Evolutionary conservation across 1,140 invertebrate genomes (phyloP).

Genomic region (Chymomyza costata): DNA sequence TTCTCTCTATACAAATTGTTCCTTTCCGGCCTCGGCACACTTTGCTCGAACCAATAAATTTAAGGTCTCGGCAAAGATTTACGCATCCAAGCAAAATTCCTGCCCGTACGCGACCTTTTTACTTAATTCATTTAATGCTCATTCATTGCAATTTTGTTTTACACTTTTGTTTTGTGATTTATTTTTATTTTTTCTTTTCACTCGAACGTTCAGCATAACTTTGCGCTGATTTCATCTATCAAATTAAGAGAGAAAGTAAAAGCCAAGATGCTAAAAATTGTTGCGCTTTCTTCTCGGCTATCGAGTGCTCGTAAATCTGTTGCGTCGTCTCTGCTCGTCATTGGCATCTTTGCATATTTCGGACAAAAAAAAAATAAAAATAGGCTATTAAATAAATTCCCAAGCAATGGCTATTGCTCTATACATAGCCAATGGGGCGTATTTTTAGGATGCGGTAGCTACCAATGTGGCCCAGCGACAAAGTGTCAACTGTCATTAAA

Average conservation of each 20-base stretch:
- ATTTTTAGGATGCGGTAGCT: too few species aligned
- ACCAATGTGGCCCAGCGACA: neutral
- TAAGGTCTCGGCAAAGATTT: constrained; percentile 31
- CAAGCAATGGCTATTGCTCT: constrained; percentile 5
- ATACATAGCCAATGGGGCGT: too few species aligned
- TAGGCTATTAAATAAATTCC: constrained; percentile 31
- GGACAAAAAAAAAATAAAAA: constrained; percentile 19
- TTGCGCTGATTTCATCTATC: constrained; percentile 66
- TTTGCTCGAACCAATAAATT: constrained; percentile 57
- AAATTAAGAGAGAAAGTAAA: constrained; percentile 68
- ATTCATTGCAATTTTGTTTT: constrained; percentile 1
- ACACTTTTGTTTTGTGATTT: constrained; percentile 25
- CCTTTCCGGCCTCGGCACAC: constrained; percentile 14
- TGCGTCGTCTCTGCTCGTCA: constrained; percentile 28
- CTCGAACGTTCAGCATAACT: constrained; percentile 31
- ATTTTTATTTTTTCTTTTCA: constrained; percentile 32
- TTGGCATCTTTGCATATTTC: constrained; percentile 9
- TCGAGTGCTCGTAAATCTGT: constrained; percentile 48
- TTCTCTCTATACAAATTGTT: too few species aligned
- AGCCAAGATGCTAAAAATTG: constrained; percentile 48
- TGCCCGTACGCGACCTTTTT: constrained; percentile 34
- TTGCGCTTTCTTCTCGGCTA: constrained; percentile 13
- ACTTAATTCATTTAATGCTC: constrained; percentile 43
- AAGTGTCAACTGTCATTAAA: constrained; percentile 62
- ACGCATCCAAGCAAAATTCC: constrained; percentile 38